Evolutionary conservation across 2,888 invertebrate genomes (phyloP), one percentile per base, ranked within the genome.

Genomic region (Eristalis tenax): DNA sequence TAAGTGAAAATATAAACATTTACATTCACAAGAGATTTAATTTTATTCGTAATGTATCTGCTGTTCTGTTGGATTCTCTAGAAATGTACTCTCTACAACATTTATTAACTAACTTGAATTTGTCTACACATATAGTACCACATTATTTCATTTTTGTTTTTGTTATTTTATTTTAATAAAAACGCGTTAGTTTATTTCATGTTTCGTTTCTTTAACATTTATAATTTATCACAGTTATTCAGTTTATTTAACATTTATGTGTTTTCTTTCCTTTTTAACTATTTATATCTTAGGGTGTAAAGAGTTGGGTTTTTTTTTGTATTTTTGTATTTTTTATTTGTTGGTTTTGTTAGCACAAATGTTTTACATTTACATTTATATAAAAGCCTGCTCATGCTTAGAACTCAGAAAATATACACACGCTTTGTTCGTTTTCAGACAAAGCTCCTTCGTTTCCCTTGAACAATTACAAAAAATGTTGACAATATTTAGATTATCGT

Each of bases 161-260:
- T 6, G 4, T 32, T 32, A 1, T 32, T 32, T 32, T 18, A 68
- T 68, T 32, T 71, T 76, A 80, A 87, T 83, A 83, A 87, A 87
- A 87, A 87, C 83, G 69, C 22, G 65, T 71, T 70, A 43, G 8
- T 26, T 35, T 61, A 32, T 68, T 57, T 63, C 26, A 23, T 50
- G 50, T 50, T 50, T 50, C 50, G 50, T 50, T 50, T 26, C 57
- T 40, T 81, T 83, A 87, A 87, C 87, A 87, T 87, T 87, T 87
- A 87, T 83, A 87, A 76, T 83, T 87, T 87, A 87, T 87, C 87
- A 87, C 87, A 87, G 87, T 83, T 87, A 87, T 87, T 83, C 87
- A 83, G 87, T 87, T 87, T 76, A 80, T 87, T 87, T 79, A 87
- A 87, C 86, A 86, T 86, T 86, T 86, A 86, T 86, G 59, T 69